Base-by-base conservation (phyloP, 2,888 invertebrate genomes). In the Harpalus rufipes region DNA sequence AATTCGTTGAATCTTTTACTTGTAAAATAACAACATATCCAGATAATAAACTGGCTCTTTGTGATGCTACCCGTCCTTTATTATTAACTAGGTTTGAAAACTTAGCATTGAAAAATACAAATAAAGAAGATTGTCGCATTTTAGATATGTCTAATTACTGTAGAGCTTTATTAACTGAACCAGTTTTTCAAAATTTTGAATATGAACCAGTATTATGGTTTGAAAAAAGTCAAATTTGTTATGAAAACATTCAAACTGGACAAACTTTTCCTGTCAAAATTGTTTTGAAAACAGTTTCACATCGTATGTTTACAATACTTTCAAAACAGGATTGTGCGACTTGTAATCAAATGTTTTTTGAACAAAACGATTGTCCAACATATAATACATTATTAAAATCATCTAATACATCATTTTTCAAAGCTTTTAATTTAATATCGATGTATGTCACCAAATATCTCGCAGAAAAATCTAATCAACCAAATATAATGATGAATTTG, bases 1-100 rank as follows among this genome's bases (percentile, higher is more conserved):
- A 84, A 56, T 84, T 84, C 32, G 39, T 65, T 7, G 44, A 21
- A 61, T 63, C 59, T 65, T 84, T 78, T 56, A 14, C 6, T n/a
- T 25, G 65, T 25, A 32, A 18, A 44, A 63, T 84, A 39, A 44
- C 14, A 12, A 84, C 41, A 16, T 32, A 18, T 8, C 65, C 84
- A 14, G 78, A 84, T 56, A 78, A 41, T 14, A 14, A 56, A 10
- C 5, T 84, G 7, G 63, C 63, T 0, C 10, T 84, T 10, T 84
- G 84, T 32, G 84, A 84, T 76, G 84, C 78, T 16, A 84, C 84
- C 12, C 6, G 84, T 18, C 78, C 51, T 8, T 21, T 84, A 16
- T 78, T 84, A 25, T 56, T 78, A 44, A 12, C 25, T 2, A 84
- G 63, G 65, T 51, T 74, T 44, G 41, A 84, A 56, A 44, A 25